phyloP scores from a whole-genome alignment of 53 echinoderm and acorn worm genomes.

The Astropecten irregularis region DNA sequence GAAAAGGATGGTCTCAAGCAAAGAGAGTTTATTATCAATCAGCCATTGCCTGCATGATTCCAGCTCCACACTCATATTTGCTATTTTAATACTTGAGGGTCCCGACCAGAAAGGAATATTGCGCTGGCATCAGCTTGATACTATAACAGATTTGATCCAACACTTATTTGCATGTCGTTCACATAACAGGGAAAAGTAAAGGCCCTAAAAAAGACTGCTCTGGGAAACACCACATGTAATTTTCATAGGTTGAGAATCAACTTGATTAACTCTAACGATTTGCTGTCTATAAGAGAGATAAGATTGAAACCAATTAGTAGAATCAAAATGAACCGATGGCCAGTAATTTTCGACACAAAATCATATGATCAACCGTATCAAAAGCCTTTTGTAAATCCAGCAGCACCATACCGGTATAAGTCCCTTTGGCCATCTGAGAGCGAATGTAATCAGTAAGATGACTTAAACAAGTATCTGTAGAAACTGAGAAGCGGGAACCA shows the following conservation, averaged over 20 bases:
- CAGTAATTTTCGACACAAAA: conserved; percentile 50
- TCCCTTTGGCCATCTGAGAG: conserved; percentile 31
- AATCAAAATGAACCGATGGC: conserved; percentile 44
- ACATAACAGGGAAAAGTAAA: conserved; percentile 53
- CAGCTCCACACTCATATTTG: not conserved
- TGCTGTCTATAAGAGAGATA: no score
- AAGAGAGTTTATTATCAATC: conserved; percentile 62
- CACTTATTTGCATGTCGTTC: no score
- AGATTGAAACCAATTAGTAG: conserved; percentile 39
- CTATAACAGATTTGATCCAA: conserved; percentile 29
- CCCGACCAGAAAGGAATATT: not conserved
- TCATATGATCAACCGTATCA: no score
- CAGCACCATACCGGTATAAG: conserved; percentile 55
- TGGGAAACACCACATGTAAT: conserved; percentile 59
- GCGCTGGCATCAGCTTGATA: conserved; percentile 69
- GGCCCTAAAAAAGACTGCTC: conserved; percentile 56
- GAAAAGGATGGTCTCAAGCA: conserved; percentile 59
- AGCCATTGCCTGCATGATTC: conserved; percentile 54
- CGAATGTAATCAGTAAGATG: conserved; percentile 52
- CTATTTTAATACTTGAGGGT: not conserved
- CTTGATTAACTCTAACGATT: no score
- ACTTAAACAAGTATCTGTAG: conserved; percentile 61
- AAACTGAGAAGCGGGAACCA: conserved; percentile 34
- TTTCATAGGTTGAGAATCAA: no score
- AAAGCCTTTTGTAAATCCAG: no score